Conservation (phyloP, 2,888 invertebrate species). For the Spilosoma lubricipeda region DNA sequence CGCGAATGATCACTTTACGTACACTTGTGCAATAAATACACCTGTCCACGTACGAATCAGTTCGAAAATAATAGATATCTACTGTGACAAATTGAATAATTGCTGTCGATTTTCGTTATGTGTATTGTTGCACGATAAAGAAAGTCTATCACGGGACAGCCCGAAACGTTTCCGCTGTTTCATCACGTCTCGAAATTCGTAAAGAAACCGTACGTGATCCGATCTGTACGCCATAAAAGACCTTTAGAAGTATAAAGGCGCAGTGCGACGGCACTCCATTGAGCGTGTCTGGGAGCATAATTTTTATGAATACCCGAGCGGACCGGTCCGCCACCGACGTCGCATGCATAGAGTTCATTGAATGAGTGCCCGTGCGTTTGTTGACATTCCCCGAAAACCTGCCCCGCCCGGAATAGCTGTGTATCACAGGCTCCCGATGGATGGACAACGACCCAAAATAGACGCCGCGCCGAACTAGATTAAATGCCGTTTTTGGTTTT, state of each 20-base stretch:
- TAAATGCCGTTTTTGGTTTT: conserved; percentile 77
- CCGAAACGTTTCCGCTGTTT: conserved; percentile 60
- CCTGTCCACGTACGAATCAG: conserved; percentile 62
- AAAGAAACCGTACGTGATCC: conserved; percentile 69
- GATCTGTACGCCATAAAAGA: conserved; percentile 64
- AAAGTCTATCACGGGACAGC: conserved; percentile 58
- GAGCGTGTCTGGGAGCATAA: conserved; percentile 78
- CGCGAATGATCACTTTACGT: conserved; percentile 63
- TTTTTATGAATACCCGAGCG: conserved; percentile 82
- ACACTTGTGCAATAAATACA: conserved; percentile 74
- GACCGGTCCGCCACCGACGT: conserved; percentile 81
- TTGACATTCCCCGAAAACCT: conserved; percentile 87
- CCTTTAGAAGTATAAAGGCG: conserved; percentile 58
- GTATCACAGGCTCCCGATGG: conserved; percentile 74
- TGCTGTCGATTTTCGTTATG: conserved; percentile 58
- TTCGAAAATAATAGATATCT: conserved; percentile 54
- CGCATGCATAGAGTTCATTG: conserved; percentile 81
- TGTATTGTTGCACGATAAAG: conserved; percentile 62
- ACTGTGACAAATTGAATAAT: conserved; percentile 67
- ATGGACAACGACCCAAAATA: conserved; percentile 81
- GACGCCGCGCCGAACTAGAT: conserved; percentile 72
- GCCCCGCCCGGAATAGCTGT: conserved; percentile 82
- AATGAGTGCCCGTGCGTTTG: conserved; percentile 83
- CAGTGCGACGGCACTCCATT: conserved; percentile 69
- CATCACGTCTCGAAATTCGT: conserved; percentile 65